phyloP scores from a whole-genome alignment of 2,888 invertebrate species.

The Parapristionchus giblindavisi region DNA sequence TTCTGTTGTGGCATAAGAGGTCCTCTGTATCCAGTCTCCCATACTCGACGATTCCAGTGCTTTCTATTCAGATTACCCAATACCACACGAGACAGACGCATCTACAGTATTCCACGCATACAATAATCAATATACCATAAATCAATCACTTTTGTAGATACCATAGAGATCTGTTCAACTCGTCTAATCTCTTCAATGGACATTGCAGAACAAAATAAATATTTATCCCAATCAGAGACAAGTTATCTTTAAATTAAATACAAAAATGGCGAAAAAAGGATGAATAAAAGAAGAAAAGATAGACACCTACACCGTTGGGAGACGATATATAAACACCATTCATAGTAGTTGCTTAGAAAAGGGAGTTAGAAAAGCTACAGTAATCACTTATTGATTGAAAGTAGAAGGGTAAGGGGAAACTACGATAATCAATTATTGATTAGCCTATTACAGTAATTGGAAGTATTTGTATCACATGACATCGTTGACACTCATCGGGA shows the following conservation, averaged over 20 bases:
- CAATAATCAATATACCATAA: background rate
- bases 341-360: background rate
- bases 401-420: background rate
- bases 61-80: constrained; percentile 58
- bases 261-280: constrained; percentile 12
- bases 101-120: background rate
- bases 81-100: constrained; percentile 13
- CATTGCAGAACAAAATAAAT: background rate
- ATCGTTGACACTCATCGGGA: too few species aligned
- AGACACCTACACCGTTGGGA: constrained; percentile 31
- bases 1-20: constrained; percentile 60
- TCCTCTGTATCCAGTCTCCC: constrained; percentile 68
- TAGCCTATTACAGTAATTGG: too few species aligned
- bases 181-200: background rate
- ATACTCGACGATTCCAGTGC: constrained; percentile 66
- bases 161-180: background rate
- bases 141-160: background rate
- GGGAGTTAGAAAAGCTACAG: background rate
- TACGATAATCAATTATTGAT: background rate
- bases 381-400: background rate
- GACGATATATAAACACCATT: background rate
- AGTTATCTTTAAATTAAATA: background rate
- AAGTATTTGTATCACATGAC: too few species aligned
- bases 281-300: constrained; percentile 5
- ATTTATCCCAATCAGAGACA: constrained; percentile 30